A percentile compares a stretch with the other conserved stretches of the same genome.
Evolutionary conservation across 92 coral and sea anemone genomes (phyloP).

Genomic region (Paramuricea clavata): DNA sequence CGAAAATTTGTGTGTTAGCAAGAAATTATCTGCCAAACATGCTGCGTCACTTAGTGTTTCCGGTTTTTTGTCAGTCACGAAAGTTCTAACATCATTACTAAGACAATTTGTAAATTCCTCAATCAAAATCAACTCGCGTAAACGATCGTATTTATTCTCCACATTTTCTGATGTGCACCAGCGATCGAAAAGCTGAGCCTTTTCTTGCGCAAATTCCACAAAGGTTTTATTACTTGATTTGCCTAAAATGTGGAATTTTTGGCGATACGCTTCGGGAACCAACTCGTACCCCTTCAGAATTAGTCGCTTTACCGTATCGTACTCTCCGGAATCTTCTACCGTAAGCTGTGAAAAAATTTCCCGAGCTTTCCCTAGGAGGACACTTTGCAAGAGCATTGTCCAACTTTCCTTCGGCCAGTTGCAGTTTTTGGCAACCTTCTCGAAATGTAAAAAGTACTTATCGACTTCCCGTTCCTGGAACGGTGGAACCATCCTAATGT

Average conservation of each 20-base stretch:
- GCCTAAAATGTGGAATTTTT: constrained; percentile 53
- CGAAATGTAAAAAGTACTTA: constrained; percentile 66
- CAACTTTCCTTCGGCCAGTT: constrained; percentile 63
- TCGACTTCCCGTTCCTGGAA: constrained; percentile 67
- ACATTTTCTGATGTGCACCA: constrained; percentile 64
- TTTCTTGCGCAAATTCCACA: constrained; percentile 61
- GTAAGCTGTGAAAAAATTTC: constrained; percentile 66
- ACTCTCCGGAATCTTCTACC: constrained; percentile 58
- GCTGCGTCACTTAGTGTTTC: constrained; percentile 68
- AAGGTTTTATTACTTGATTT: constrained; percentile 54
- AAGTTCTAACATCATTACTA: constrained; percentile 57
- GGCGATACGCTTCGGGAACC: constrained; percentile 78
- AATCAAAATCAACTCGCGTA: constrained; percentile 65
- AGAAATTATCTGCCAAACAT: constrained; percentile 65
- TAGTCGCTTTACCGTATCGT: constrained; percentile 59
- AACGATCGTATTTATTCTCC: constrained; percentile 51
- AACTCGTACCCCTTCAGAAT: constrained; percentile 61
- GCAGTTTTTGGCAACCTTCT: constrained; percentile 54
- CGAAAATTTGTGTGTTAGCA: constrained; percentile 60
- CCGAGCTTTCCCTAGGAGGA: constrained; percentile 56
- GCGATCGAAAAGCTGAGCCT: constrained; percentile 72
- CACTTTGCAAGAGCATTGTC: constrained; percentile 46
- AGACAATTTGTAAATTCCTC: constrained; percentile 66
- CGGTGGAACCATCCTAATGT: constrained; percentile 66
- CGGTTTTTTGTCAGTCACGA: constrained; percentile 53